Evolutionary conservation across 2,113 vertebrate genomes (phyloP), one percentile per base, ranked within the genome.

Genomic region (Picathartes gymnocephalus): DNA sequence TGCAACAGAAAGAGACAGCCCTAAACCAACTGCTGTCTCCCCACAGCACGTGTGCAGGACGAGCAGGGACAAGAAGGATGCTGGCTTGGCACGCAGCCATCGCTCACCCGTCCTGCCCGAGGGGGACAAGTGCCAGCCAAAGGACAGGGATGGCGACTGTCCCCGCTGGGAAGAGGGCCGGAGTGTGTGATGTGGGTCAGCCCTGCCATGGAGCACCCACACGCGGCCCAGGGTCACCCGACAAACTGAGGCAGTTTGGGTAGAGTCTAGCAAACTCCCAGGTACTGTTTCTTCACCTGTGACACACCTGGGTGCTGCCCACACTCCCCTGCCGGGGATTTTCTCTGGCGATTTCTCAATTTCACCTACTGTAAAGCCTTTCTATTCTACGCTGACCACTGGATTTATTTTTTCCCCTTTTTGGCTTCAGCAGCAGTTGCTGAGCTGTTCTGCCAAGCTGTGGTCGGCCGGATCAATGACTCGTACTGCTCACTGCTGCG

Each of bases 171-270:
- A 50, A 35, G 0, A 0, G 31, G 69, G 58, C 15, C 3, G 3
- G 17, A 4, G 18, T 0, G 0, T 15, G 42, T 0, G 31, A 11
- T 18, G 37, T 19, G 76, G 80, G 58, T 50, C 81, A 60, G 54
- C 44, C 58, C 65, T 17, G 60, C 39, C 58, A 7, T 0, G 6
- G 37, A 47, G 68, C 37, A 39, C 31, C 28, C 0, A 4, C 37
- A 6, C 0, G 0, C 0, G 0, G n/a, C 22, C 8, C 2, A 4
- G 23, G 33, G 47, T 6, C 35, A 73, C 54, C 47, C 37, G 44
- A 0, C 1, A 13, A n/a, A 20, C 68, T 0, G 1, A 30, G 57
- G 51, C 54, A 13, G 17, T 6, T n/a, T 12, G 73, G 60, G 25
- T 5, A 24, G n/a, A 33, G 70, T 23, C 7, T 28, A 65, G 61